Evolutionary conservation across 37 sponge, comb jelly and placozoan species (phyloP).

Genomic region (Agelas oroides): DNA sequence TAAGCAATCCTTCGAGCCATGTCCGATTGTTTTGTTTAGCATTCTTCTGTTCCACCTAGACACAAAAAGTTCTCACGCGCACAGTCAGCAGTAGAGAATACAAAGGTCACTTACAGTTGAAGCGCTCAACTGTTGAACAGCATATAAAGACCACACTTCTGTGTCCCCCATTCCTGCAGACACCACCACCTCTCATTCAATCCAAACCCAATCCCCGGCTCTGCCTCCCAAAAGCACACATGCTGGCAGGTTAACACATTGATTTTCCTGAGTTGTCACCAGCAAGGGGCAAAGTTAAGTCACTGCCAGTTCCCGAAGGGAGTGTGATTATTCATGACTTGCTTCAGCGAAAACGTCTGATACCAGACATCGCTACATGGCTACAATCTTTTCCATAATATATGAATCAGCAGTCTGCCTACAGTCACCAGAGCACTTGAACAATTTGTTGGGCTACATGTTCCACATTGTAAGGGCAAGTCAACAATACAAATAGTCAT

Average conservation of each 20-base stretch:
- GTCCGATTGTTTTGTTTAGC: no score
- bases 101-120: no score
- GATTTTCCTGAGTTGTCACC: constrained; percentile 9
- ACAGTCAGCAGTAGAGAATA: no score
- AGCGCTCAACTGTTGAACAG: no score
- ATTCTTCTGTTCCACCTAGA: no score
- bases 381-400: not conserved
- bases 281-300: not conserved
- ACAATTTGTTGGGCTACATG: not conserved
- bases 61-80: no score
- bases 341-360: not conserved
- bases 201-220: no score
- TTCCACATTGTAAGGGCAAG: not conserved
- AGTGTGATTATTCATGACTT: not conserved
- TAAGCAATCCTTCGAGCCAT: no score
- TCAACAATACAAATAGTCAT: not conserved
- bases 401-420: not conserved
- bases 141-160: no score
- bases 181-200: no score
- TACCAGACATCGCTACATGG: not conserved
- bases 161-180: no score
- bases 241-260: not conserved
- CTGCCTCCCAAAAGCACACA: not conserved
- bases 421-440: not conserved
- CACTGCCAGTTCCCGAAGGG: not conserved